Percentiles rank a stretch among this genome's conserved stretches.
These are phyloP conservation scores for Dorcus hopei DNA, from an alignment of 2,888 invertebrate genomes.

Conservation along the genomic window DNA sequence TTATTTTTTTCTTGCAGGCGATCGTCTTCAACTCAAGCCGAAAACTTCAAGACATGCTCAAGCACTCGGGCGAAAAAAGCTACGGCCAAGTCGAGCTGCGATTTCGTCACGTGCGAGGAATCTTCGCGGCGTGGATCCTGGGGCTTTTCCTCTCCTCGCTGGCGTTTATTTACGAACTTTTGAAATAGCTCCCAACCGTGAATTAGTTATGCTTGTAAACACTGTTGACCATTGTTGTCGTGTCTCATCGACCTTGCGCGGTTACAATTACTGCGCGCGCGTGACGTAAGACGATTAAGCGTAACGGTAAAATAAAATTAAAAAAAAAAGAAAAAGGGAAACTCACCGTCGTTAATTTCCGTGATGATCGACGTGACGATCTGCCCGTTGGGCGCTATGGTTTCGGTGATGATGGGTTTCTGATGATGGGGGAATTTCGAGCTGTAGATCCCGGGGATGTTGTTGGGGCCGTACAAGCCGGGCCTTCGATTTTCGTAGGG, in stretches of 20 bases:
- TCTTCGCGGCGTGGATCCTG: no score
- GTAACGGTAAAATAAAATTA: background rate
- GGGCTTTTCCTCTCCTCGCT: no score
- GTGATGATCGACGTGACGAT: slow-evolving; percentile 45
- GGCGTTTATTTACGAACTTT: no score
- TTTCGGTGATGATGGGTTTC: slow-evolving; percentile 37
- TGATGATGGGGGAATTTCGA: slow-evolving; percentile 15
- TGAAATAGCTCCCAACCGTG: slow-evolving; percentile 1
- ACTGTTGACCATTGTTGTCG: slow-evolving; percentile 26
- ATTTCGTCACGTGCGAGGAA: no score
- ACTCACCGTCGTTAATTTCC: slow-evolving; percentile 40
- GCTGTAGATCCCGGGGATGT: slow-evolving; percentile 7
- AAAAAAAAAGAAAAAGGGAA: slow-evolving; percentile 1
- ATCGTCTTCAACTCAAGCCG: no score
- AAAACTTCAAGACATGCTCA: no score
- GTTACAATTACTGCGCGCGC: slow-evolving; percentile 21
- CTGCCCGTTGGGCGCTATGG: slow-evolving; percentile 40
- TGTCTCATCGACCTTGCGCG: slow-evolving; percentile 22
- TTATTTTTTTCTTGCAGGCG: no score
- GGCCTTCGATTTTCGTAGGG: background rate
- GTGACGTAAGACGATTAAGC: slow-evolving; percentile 22
- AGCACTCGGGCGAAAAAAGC: no score
- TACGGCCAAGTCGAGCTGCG: no score
- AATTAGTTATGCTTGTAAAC: slow-evolving; percentile 29
- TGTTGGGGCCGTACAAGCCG: slow-evolving; percentile 4